These are phyloP conservation scores for Synergus japonicus DNA, from an alignment of 2,888 invertebrate species.

Conservation along the genomic window DNA sequence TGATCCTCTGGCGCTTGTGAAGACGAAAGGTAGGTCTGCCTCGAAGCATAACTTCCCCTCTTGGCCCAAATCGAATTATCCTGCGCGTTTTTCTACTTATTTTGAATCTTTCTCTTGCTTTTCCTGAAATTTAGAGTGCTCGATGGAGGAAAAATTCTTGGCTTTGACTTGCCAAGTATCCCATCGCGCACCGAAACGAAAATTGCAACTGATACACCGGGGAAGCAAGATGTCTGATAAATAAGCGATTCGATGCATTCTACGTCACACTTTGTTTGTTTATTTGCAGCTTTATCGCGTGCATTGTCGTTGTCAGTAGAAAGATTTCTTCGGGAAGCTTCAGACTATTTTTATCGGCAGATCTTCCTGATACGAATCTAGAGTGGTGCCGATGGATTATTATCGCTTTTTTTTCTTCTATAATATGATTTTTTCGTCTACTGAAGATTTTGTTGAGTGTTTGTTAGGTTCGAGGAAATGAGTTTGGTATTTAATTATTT, in stretches of 20 bases:
- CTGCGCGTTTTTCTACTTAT: background rate
- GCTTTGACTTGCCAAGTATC: conserved; percentile 3
- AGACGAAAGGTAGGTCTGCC: conserved; percentile 21
- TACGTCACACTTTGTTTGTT: conserved; percentile 8
- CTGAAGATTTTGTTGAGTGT: background rate
- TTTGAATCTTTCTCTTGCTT: background rate
- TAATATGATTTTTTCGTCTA: background rate
- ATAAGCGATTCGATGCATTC: background rate
- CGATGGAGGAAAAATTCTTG: background rate
- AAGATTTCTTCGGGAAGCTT: conserved; percentile 1
- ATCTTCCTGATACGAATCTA: background rate
- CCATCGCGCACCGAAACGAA: background rate
- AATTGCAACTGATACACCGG: background rate
- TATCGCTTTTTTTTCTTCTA: background rate
- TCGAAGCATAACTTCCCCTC: conserved; percentile 19
- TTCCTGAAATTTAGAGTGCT: background rate
- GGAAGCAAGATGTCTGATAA: background rate
- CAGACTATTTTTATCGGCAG: background rate
- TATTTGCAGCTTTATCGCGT: conserved; percentile 14
- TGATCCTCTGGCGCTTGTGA: conserved; percentile 19
- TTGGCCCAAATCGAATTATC: background rate
- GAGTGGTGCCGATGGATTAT: background rate
- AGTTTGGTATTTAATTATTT: background rate
- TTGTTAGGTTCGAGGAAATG: background rate
- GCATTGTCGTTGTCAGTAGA: background rate